phyloP scores from a whole-genome alignment of 2,113 vertebrate genomes.

The Paratilapia polleni region DNA sequence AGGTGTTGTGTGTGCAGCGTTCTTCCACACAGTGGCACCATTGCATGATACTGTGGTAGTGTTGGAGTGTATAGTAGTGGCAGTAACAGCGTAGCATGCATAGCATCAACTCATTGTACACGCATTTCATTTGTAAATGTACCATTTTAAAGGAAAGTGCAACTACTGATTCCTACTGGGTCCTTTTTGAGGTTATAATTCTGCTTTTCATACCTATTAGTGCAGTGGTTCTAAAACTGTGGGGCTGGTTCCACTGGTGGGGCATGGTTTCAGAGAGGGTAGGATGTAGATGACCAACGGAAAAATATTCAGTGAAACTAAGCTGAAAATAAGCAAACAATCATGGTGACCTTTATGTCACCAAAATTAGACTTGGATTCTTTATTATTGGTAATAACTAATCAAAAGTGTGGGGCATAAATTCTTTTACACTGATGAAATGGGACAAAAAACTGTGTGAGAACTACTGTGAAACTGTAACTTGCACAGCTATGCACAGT shows the following conservation, averaged over 20 bases:
- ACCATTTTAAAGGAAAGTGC: neutral
- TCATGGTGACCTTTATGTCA: neutral
- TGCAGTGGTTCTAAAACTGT: neutral
- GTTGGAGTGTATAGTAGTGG: neutral
- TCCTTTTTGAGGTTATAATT: neutral
- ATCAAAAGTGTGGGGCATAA: neutral
- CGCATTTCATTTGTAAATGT: neutral
- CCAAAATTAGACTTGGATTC: no score
- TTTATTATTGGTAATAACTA: neutral
- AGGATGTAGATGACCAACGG: neutral
- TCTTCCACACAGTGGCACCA: conserved; percentile 66
- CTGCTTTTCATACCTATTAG: neutral
- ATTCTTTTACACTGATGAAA: neutral
- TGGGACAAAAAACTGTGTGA: neutral
- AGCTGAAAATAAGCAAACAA: neutral
- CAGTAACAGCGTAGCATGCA: neutral
- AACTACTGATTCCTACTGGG: no score
- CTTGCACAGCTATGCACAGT: neutral
- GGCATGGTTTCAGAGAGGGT: neutral
- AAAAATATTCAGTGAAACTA: neutral
- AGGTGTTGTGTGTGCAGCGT: conserved; percentile 23
- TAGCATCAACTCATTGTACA: neutral
- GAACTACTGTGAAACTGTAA: neutral
- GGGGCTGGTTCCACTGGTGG: neutral
- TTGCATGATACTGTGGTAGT: conserved; percentile 10